Percentiles rank a stretch among this genome's conserved stretches.
Evolutionary conservation across 2,797 vertebrate genomes (phyloP).

Genomic region (Phrynocephalus forsythii): DNA sequence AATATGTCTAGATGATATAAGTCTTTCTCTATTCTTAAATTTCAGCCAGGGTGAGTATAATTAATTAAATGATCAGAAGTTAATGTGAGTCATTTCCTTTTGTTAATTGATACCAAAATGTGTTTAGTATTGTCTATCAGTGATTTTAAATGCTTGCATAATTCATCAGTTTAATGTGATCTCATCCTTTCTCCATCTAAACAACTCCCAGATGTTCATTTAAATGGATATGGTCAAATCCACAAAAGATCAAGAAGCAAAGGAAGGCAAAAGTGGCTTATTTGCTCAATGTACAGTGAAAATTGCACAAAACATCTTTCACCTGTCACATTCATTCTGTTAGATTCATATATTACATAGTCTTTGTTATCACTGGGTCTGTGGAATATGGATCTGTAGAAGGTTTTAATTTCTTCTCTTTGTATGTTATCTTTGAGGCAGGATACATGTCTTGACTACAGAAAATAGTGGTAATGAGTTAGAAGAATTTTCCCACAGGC

Average conservation of each 20-base stretch:
- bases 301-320: background rate
- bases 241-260: background rate
- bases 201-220: constrained; percentile 31
- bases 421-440: background rate
- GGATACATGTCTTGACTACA: background rate
- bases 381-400: background rate
- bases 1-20: constrained; percentile 24
- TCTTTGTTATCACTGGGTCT: background rate
- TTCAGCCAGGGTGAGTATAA: background rate
- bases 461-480: background rate
- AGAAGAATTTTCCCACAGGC: background rate
- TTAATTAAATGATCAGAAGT: background rate
- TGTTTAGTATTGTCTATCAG: constrained; percentile 17
- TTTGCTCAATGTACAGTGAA: background rate
- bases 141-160: background rate
- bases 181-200: constrained; percentile 6
- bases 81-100: constrained; percentile 12
- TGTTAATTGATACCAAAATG: constrained; percentile 5
- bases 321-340: background rate
- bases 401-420: background rate
- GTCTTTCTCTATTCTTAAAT: constrained; percentile 15
- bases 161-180: constrained; percentile 5
- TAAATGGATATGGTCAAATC: background rate
- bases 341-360: background rate
- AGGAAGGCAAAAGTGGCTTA: background rate